A percentile compares a stretch with the other conserved stretches of the same genome.
phyloP scores from a whole-genome alignment of 2,113 vertebrate genomes.

The Fregata magnificens region DNA sequence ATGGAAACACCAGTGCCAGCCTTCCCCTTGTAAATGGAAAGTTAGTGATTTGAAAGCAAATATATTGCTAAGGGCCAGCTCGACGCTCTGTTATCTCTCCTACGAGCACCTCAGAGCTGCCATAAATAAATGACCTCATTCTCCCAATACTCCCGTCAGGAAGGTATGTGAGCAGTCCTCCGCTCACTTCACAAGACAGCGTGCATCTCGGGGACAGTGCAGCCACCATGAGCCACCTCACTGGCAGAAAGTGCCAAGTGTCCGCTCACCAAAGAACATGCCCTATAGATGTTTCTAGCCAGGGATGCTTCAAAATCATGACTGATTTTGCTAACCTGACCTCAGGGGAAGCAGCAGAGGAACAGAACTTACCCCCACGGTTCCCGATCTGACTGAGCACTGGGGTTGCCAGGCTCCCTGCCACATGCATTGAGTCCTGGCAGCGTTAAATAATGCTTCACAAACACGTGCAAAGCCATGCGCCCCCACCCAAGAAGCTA shows the following conservation, averaged over 20 bases:
- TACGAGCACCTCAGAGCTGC: neutral
- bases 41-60: neutral
- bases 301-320: neutral
- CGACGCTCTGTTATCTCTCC: neutral
- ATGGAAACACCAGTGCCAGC: neutral
- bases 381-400: accelerated
- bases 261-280: neutral
- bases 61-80: neutral
- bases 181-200: accelerated
- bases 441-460: neutral
- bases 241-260: neutral
- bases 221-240: neutral
- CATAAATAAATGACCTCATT: neutral
- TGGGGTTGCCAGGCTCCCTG: neutral
- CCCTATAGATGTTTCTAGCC: neutral
- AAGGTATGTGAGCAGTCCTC: neutral
- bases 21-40: neutral
- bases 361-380: neutral
- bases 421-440: accelerated
- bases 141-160: neutral
- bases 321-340: neutral
- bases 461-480: accelerated
- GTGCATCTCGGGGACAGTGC: neutral
- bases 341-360: neutral
- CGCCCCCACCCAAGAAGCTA: neutral